Evolutionary conservation across 1,140 invertebrate species (phyloP), one percentile per base, ranked within the genome.

Genomic region (Drosophila tsacasi): DNA sequence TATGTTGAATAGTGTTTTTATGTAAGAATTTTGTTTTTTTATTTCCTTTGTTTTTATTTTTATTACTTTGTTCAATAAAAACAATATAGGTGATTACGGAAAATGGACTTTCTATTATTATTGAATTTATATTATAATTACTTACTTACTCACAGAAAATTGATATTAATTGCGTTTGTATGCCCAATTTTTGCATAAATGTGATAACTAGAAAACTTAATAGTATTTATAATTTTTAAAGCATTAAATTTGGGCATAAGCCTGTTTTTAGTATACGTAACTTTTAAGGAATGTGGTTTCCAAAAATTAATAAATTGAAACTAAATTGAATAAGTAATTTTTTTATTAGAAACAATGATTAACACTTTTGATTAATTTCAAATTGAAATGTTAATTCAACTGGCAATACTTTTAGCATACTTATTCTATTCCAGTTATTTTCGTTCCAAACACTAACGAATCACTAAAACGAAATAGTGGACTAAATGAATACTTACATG

Each of bases 401-500:
- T 8, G n/a, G 3, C 12, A 17, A 2, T 54, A 21, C 3, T 8
- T 21, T 13, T 5, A 9, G 12, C 10, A 13, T 13, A 54, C n/a
- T n/a, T n/a, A n/a, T n/a, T n/a, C n/a, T n/a, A n/a, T 59, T 30
- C 0, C 5, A 5, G 6, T 3, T 27, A 10, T 32, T 32, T 32
- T 32, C 32, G 5, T 17, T 21, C 4, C 37, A 17, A 17, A 27
- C 15, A 13, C 30, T n/a, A n/a, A n/a, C n/a, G n/a, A n/a, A n/a
- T n/a, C 32, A 40, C 13, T 13, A 21, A 13, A 25, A 59, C 13
- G 25, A 27, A 40, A 64, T 30, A 17, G 19, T 30, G 10, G 3
- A 60, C 40, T 42, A 25, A 67, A 67, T 37, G 47, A 55, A 68
- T 71, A 71, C 49, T 71, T 46, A 71, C 67, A 67, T 68, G 63